Evolutionary conservation across 2,888 invertebrate species (phyloP).

Genomic region (Torymus tubicola): DNA sequence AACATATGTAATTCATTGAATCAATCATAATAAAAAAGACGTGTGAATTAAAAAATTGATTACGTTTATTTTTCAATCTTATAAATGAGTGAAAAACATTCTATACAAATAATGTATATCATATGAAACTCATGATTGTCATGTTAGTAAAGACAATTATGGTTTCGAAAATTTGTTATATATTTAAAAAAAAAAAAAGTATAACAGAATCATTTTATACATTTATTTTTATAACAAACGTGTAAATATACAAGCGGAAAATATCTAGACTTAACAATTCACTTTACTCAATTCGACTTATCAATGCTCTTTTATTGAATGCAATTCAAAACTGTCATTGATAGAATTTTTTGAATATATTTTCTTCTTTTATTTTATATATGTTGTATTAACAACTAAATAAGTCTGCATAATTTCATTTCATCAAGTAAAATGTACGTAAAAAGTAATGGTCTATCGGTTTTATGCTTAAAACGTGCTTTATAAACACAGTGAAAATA

Average conservation of each 20-base stretch:
- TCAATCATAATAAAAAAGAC: too few species aligned
- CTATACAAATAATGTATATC: background rate
- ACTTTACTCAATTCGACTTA: too few species aligned
- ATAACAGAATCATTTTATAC: constrained; percentile 36
- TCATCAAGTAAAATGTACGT: constrained; percentile 21
- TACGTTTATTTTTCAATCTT: too few species aligned
- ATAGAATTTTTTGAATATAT: constrained; percentile 37
- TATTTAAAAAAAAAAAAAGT: constrained; percentile 16
- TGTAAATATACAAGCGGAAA: constrained; percentile 48
- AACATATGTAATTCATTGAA: too few species aligned
- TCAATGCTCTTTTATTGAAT: constrained; percentile 19
- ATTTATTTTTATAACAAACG: constrained; percentile 52
- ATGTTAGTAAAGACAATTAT: constrained; percentile 6
- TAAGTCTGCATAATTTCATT: constrained; percentile 8
- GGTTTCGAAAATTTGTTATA: constrained; percentile 1
- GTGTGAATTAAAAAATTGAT: too few species aligned
- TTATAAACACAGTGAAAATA: constrained; percentile 38
- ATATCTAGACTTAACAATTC: constrained; percentile 31
- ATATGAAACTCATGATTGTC: background rate
- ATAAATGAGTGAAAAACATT: too few species aligned
- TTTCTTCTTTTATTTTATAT: constrained; percentile 19
- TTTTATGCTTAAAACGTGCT: constrained; percentile 12
- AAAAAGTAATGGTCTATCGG: constrained; percentile 21
- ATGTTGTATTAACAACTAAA: constrained; percentile 22
- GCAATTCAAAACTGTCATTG: constrained; percentile 16